phyloP scores from a whole-genome alignment of 2,113 vertebrate species.

The Chamaetylas fuelleborni region DNA sequence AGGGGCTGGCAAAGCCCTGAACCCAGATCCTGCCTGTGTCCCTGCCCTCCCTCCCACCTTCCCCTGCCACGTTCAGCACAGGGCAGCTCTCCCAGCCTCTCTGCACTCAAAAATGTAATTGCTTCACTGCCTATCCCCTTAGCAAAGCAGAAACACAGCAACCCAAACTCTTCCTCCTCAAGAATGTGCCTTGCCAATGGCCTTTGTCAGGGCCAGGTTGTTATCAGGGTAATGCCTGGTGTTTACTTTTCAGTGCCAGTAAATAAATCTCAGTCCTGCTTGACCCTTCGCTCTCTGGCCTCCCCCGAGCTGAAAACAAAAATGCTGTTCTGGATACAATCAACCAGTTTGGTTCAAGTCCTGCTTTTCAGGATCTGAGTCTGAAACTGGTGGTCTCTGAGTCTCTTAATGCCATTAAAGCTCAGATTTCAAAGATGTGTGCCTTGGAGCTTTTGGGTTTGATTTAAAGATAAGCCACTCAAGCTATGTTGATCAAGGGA shows the following conservation, averaged over 20 bases:
- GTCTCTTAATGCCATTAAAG: constrained; percentile 69
- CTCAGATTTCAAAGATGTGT: constrained; percentile 84
- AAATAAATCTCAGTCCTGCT: constrained; percentile 74
- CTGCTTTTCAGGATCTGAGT: constrained; percentile 69
- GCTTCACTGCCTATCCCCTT: background rate
- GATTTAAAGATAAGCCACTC: constrained; percentile 79
- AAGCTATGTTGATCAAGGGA: constrained; percentile 67
- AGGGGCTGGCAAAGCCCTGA: background rate
- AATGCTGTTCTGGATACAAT: constrained; percentile 86
- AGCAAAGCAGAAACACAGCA: constrained; percentile 26
- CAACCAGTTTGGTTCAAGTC: constrained; percentile 77
- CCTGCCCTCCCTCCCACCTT: background rate
- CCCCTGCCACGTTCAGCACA: background rate
- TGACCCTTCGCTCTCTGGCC: constrained; percentile 72
- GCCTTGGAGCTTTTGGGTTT: constrained; percentile 78
- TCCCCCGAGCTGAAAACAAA: constrained; percentile 75
- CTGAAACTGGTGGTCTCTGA: constrained; percentile 48
- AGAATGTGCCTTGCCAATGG: constrained; percentile 61
- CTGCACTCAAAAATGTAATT: background rate
- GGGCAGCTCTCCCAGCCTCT: background rate
- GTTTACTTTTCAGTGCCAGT: constrained; percentile 63
- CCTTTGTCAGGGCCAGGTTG: constrained; percentile 64
- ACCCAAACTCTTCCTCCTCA: constrained; percentile 44
- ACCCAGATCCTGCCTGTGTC: background rate
- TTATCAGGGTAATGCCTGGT: constrained; percentile 56